Evolutionary conservation across 2,888 invertebrate genomes (phyloP), one percentile per base, ranked within the genome.

Genomic region (Camptogramma bilineatum): DNA sequence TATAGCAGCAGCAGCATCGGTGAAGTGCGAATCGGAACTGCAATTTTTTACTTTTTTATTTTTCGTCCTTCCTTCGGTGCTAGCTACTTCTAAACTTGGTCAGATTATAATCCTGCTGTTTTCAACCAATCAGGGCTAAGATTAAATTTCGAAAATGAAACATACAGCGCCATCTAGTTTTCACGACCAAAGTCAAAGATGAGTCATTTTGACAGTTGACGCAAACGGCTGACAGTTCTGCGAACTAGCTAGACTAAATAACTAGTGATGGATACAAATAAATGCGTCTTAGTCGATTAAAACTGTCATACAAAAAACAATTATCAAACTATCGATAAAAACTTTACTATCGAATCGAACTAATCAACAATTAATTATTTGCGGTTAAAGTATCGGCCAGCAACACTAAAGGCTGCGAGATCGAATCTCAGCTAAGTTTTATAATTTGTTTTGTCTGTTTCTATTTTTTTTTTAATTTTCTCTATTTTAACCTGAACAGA

Each of bases 111-210:
- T 73, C 73, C 76, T 77, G 74, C 71, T 71, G 66, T 64, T 57
- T 68, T 72, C 69, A 74, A 80, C 87, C 86, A 87, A 88, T 87
- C 84, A 81, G 73, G 72, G 67, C 71, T 72, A 62, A 66, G 66
- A 66, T 68, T 62, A 66, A 61, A 17, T 68, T 66, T 67, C 47
- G 18, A 56, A 79, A 77, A 74, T 62, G 62, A 24, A 34, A 70
- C 74, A 8, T n/a, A 21, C 68, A 68, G 47, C 70, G 81, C 80
- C 84, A 85, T 81, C 85, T 86, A 54, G 69, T 71, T 46, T 18
- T 28, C 1, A 13, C 31, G 24, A 0, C 7, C 17, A 44, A 0
- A 9, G 34, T 55, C 16, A 19, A 44, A 9, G 28, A 44, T 58
- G 53, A 56, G 48, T 65, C 50, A 65, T 46, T 42, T 57, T 58